These are phyloP conservation scores for Agrochola litura DNA, from an alignment of 2,888 invertebrate genomes.

Conservation along the genomic window DNA sequence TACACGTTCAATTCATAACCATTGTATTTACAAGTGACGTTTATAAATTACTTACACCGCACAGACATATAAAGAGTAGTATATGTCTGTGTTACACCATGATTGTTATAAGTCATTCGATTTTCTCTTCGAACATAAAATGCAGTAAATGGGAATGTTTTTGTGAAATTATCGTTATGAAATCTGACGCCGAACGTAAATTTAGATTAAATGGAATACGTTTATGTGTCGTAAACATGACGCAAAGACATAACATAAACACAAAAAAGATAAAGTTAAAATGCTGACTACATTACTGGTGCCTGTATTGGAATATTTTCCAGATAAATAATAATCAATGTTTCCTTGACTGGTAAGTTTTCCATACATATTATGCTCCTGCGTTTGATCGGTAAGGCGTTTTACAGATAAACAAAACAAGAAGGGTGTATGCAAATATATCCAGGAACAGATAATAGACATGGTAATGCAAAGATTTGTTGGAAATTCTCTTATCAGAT, in stretches of 20 bases:
- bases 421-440: slow-evolving; percentile 53
- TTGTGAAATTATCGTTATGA: slow-evolving; percentile 29
- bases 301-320: slow-evolving; percentile 27
- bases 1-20: slow-evolving; percentile 47
- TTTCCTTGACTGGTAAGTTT: slow-evolving; percentile 20
- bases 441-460: slow-evolving; percentile 27
- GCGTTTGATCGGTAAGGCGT: slow-evolving; percentile 6
- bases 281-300: slow-evolving; percentile 11
- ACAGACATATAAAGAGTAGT: too few relatives aligned
- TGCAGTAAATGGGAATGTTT: slow-evolving; percentile 20
- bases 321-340: slow-evolving; percentile 37
- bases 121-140: slow-evolving; percentile 38
- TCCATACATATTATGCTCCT: slow-evolving; percentile 34
- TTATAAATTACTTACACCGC: slow-evolving; percentile 40
- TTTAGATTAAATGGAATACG: background rate
- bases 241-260: too few relatives aligned
- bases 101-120: slow-evolving; percentile 32
- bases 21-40: slow-evolving; percentile 46
- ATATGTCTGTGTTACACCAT: too few relatives aligned
- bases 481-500: slow-evolving; percentile 67
- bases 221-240: too few relatives aligned
- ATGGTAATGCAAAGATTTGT: slow-evolving; percentile 28
- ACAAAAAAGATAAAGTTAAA: background rate
- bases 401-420: slow-evolving; percentile 43
- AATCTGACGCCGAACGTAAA: slow-evolving; percentile 28